phyloP scores from a whole-genome alignment of 2,113 vertebrate genomes.

The Picathartes gymnocephalus region DNA sequence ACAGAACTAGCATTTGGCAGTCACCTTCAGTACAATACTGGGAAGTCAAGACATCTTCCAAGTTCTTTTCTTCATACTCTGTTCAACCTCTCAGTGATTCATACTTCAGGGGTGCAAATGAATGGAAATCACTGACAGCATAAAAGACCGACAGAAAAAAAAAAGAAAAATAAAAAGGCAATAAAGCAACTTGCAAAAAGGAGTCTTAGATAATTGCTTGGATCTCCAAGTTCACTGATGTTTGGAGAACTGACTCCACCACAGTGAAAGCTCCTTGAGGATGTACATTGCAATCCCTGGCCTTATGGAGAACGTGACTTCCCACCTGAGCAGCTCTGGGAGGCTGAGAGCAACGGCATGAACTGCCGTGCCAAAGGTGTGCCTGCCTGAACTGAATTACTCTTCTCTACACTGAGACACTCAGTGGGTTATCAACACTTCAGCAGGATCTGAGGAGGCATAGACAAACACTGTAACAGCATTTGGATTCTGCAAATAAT shows the following conservation, averaged over 20 bases:
- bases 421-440: background rate
- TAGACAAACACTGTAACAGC: background rate
- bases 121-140: background rate
- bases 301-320: background rate
- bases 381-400: background rate
- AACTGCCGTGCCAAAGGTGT: rapidly evolving
- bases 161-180: background rate
- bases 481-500: background rate
- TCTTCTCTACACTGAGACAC: background rate
- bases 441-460: background rate
- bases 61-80: background rate
- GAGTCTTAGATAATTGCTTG: background rate
- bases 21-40: background rate
- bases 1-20: background rate
- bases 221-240: background rate
- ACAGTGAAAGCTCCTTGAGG: background rate
- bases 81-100: background rate
- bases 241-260: background rate
- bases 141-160: background rate
- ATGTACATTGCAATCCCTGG: rapidly evolving
- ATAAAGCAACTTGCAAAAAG: background rate
- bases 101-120: background rate
- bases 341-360: rapidly evolving
- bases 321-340: background rate
- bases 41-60: background rate